Conservation (phyloP, 2,888 invertebrate genomes). For the Nyleta sp. region DNA sequence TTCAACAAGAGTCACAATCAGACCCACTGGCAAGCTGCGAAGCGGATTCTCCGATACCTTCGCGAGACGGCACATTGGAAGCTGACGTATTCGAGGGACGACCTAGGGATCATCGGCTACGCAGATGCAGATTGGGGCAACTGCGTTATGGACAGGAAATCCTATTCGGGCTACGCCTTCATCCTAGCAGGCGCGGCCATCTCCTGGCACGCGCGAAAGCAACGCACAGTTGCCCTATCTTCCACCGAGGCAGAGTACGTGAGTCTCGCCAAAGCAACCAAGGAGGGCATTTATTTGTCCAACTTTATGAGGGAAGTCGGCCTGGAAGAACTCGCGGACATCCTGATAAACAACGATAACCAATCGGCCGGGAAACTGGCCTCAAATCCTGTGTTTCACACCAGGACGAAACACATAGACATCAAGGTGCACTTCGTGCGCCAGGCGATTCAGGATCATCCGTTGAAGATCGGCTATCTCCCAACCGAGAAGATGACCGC, state of each 20-base stretch:
- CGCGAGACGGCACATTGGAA: background rate
- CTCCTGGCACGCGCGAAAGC: background rate
- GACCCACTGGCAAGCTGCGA: background rate
- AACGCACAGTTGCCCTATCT: background rate
- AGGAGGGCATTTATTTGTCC: background rate
- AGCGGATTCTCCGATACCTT: background rate
- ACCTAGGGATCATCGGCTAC: background rate
- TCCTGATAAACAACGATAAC: background rate
- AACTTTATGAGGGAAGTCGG: background rate
- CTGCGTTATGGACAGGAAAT: background rate
- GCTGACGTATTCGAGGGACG: background rate
- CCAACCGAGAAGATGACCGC: background rate
- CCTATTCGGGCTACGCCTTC: background rate
- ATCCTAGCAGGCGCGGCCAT: background rate
- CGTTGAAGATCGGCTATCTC: background rate
- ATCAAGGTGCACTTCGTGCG: background rate
- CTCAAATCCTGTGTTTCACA: background rate
- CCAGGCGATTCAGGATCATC: background rate
- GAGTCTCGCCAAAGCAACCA: background rate
- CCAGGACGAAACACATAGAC: background rate
- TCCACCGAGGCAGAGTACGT: conserved; percentile 2
- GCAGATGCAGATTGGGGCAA: background rate
- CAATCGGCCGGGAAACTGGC: background rate
- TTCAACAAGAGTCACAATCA: background rate
- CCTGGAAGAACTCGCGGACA: background rate